Percentiles rank a stretch among this genome's conserved stretches.
Evolutionary conservation across 2,113 vertebrate genomes (phyloP).

Genomic region (Phyllostomus hastatus): DNA sequence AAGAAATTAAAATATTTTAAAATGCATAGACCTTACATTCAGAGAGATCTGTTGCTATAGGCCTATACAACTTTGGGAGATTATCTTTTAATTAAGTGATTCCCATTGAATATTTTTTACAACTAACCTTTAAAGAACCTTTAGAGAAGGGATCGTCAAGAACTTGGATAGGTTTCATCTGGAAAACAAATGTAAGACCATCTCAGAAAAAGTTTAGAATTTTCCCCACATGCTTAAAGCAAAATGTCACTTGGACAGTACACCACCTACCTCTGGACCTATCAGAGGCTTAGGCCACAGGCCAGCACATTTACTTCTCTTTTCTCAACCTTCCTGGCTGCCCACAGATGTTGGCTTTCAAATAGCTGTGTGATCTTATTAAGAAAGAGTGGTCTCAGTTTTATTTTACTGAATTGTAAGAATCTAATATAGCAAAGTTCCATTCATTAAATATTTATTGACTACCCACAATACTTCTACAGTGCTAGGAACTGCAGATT

Average conservation of each 20-base stretch:
- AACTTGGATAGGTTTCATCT: neutral
- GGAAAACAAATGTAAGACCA: neutral
- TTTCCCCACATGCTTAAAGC: neutral
- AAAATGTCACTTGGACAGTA: neutral
- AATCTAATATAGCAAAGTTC: neutral
- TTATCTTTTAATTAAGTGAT: neutral
- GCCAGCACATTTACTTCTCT: neutral
- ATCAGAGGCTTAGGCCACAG: neutral
- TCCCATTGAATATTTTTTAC: neutral
- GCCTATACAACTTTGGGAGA: neutral
- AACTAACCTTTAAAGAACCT: neutral
- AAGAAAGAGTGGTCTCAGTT: neutral
- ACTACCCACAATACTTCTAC: neutral
- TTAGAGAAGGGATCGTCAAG: neutral
- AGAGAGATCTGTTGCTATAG: neutral
- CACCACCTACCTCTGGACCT: neutral
- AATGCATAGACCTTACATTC: neutral
- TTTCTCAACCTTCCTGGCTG: neutral
- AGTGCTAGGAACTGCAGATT: neutral
- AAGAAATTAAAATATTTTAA: conserved; percentile 29
- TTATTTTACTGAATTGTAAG: neutral
- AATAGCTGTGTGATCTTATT: neutral
- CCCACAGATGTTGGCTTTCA: neutral
- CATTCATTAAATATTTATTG: neutral
- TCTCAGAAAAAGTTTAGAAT: neutral